Evolutionary conservation across 2,113 vertebrate species (phyloP).

Genomic region (Barnardius zonarius): DNA sequence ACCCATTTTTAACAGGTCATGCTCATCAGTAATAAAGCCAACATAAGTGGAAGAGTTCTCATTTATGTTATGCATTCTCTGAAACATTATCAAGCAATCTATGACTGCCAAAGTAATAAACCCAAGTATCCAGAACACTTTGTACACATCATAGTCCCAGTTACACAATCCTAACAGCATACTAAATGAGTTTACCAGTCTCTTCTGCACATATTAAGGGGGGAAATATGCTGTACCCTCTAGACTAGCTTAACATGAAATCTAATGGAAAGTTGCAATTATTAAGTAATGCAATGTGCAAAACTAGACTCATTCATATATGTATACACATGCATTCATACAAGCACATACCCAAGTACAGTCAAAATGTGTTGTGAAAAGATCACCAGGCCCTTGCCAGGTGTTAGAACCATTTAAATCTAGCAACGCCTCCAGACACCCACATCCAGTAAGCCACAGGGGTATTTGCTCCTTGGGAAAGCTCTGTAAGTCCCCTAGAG

Average conservation of each 20-base stretch:
- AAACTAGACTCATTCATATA: background rate
- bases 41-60: background rate
- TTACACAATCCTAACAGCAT: background rate
- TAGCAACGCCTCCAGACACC: background rate
- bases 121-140: background rate
- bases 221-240: background rate
- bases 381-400: background rate
- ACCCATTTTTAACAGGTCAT: background rate
- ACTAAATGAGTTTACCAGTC: background rate
- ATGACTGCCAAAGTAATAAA: slow-evolving; percentile 20
- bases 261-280: background rate
- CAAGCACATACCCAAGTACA: background rate
- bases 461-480: background rate
- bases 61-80: background rate
- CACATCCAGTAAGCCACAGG: background rate
- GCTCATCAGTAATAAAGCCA: background rate
- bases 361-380: background rate
- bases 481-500: background rate
- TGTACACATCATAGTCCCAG: background rate
- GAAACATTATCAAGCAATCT: slow-evolving; percentile 4
- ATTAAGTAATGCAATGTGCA: background rate
- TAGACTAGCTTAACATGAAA: background rate
- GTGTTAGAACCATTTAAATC: background rate
- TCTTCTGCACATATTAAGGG: background rate
- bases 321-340: background rate